These are phyloP conservation scores for Anoplius nigerrimus DNA, from an alignment of 2,888 invertebrate species.

Conservation along the genomic window DNA sequence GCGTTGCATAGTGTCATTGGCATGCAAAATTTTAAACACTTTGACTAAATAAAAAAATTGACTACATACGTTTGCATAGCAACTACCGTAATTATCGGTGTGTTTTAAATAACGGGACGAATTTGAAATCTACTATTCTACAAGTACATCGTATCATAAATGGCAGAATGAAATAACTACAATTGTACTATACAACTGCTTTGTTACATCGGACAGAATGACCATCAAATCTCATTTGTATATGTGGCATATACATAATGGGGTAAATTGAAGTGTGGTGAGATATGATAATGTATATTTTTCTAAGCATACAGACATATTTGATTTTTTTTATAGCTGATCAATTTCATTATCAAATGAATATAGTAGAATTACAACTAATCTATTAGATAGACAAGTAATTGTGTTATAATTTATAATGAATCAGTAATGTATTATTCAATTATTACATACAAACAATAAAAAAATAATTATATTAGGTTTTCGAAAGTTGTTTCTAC, in stretches of 20 bases:
- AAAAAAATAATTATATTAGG: constrained; percentile 54
- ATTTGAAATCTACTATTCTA: neutral
- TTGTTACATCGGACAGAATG: neutral
- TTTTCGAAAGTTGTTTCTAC: neutral
- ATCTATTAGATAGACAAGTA: constrained; percentile 50
- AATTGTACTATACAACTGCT: constrained; percentile 13
- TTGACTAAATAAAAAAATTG: constrained; percentile 13
- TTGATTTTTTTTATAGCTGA: constrained; percentile 47
- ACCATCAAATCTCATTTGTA: constrained; percentile 22
- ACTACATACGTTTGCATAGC: constrained; percentile 8
- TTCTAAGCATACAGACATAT: constrained; percentile 61
- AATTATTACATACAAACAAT: constrained; percentile 55
- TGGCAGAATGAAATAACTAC: constrained; percentile 9
- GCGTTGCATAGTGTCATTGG: constrained; percentile 22
- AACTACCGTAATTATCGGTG: neutral
- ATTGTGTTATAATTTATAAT: constrained; percentile 62
- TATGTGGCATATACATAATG: constrained; percentile 14
- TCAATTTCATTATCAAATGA: constrained; percentile 41
- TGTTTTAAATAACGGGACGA: constrained; percentile 2
- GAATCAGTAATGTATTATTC: constrained; percentile 56
- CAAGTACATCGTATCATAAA: constrained; percentile 4
- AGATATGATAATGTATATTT: constrained; percentile 62
- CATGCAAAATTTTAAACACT: constrained; percentile 19
- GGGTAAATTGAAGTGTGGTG: constrained; percentile 23
- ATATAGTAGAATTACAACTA: constrained; percentile 38